phyloP scores from a whole-genome alignment of 2,113 vertebrate genomes.

The Nettapus auritus region DNA sequence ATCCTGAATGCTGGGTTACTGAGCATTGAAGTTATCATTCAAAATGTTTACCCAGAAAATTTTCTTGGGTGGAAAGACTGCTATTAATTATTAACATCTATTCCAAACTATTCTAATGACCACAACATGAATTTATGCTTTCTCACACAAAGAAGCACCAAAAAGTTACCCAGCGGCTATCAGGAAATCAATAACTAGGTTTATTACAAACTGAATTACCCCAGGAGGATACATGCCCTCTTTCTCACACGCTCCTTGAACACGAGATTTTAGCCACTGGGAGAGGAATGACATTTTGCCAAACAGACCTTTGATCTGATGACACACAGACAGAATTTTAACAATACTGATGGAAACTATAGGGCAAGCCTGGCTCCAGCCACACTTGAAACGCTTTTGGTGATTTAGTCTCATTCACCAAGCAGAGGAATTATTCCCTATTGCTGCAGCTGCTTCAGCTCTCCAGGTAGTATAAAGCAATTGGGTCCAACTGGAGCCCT shows the following conservation, averaged over 20 bases:
- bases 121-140: neutral
- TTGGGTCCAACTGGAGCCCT: neutral
- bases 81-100: neutral
- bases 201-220: neutral
- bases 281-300: neutral
- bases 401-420: neutral
- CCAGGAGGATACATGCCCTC: neutral
- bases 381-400: neutral
- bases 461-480: neutral
- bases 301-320: neutral
- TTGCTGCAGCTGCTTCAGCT: neutral
- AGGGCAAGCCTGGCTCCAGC: neutral
- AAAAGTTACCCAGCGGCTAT: neutral
- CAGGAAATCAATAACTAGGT: neutral
- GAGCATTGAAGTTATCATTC: neutral
- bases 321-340: neutral
- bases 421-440: neutral
- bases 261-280: neutral
- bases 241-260: neutral
- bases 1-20: neutral
- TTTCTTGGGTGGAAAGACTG: neutral
- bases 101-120: neutral
- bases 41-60: neutral
- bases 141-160: neutral
- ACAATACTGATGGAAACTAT: neutral